Base-by-base conservation (phyloP, 1,140 invertebrate species). In the Orchestia grillus region DNA sequence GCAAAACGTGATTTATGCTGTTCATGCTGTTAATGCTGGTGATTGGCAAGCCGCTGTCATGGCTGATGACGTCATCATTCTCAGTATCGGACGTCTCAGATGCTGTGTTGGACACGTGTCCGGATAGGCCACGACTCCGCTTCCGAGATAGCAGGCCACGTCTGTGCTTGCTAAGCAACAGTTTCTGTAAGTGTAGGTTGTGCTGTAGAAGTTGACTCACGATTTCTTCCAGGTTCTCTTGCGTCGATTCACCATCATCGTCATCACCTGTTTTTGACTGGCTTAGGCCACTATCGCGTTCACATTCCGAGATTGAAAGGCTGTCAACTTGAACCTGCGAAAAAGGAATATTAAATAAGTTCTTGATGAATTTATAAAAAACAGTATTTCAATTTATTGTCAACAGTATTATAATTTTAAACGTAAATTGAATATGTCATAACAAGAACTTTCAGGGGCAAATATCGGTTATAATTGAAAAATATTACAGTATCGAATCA, bases 121-220 rank as follows among this genome's bases (percentile, higher is more conserved):
- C 62, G 28, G 77, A 87, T 15, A 91, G 0, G 23, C 95, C 95
- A 95, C 11, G 96, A 95, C 44, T 92, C 87, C 96, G 96, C 95
- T 91, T 96, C 1, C 47, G 97, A 98, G 98, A 77, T 98, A 97
- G 95, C 98, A 97, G 96, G 41, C 98, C 97, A 96, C 98, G 97
- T 96, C 98, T 98, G 95, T 98, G 97, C 94, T 98, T 97, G 95
- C 96, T 97, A 28, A 96, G 96, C 4, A 98, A 97, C 43, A 98
- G 98, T 96, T 98, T 98, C 96, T 99, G 98, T 96, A 99, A 98
- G 97, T 99, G 98, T 97, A 98, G 98, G 97, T 98, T 99, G 97
- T 99, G 98, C 98, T 98, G 98, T 0, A 99, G 97, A 42, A 99
- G 97, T 97, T 99, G 98, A 40, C 98, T 98, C 44, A 99, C 98